Evolutionary conservation across 2,888 invertebrate species (phyloP), one percentile per base, ranked within the genome.

Genomic region (Mythimna lalbum): DNA sequence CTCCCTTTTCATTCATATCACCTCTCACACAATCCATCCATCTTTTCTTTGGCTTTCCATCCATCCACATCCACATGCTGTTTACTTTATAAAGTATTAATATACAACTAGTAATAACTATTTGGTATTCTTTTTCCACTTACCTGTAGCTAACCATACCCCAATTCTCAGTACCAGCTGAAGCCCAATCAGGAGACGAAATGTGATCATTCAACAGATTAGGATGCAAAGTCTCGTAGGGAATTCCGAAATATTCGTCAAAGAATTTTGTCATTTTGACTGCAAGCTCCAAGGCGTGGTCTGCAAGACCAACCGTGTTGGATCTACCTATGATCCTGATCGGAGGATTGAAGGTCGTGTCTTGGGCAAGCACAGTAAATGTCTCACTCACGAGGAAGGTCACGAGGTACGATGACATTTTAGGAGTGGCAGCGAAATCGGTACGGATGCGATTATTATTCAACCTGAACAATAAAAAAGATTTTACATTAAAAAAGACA

Each of bases 321-420:
- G 95, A 95, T 85, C 95, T 89, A 0, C 93, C 95, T 14, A 96
- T 95, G 17, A 96, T 93, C 63, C 95, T 93, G 60, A 96, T 88
- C 7, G 95, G 86, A 4, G 95, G 95, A 9, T 70, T 86, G 59
- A 92, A 90, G 1, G 91, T 85, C 0, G 80, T 87, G 50, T 95
- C 86, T 77, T 94, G 81, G 7, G 95, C 95, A 4, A 96, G 92
- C 0, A 95, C 93, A 80, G 83, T 80, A 76, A 96, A 95, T 1
- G 91, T 88, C 76, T 96, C 96, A 69, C 96, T 96, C 31, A 99
- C 97, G 0, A 98, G 96, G 89, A 99, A 97, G 0, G 98, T 99
- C 1, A 99, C 97, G 6, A 99, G 94, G 87, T 99, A 99, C 0
- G 98, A 97, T 4, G 98, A 98, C 98, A 98, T 98, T 68, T 89